Percentiles rank a stretch among this genome's conserved stretches.
Evolutionary conservation across 2,888 invertebrate genomes (phyloP).

Genomic region (Orchesellides sinensis): DNA sequence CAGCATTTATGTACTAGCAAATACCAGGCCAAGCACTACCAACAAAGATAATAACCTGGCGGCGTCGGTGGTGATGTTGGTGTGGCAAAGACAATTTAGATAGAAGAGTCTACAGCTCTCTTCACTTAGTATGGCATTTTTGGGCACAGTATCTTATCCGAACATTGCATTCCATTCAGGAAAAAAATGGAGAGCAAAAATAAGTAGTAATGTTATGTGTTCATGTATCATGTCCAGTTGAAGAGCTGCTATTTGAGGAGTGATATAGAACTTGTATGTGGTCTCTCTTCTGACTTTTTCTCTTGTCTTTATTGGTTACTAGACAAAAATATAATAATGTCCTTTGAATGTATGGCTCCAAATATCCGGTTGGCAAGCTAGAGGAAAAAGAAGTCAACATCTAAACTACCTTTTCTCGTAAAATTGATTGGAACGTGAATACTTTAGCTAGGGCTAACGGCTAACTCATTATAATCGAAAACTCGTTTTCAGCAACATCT

Average conservation of each 20-base stretch:
- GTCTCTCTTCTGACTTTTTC: slow-evolving; percentile 24
- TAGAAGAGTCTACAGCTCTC: slow-evolving; percentile 52
- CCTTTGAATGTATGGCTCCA: slow-evolving; percentile 56
- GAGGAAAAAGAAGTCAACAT: slow-evolving; percentile 45
- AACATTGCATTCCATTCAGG: slow-evolving; percentile 38
- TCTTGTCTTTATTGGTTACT: slow-evolving; percentile 27
- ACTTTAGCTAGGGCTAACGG: slow-evolving; percentile 33
- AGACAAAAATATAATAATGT: slow-evolving; percentile 32
- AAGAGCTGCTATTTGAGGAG: slow-evolving; percentile 32
- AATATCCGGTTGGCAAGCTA: slow-evolving; percentile 61
- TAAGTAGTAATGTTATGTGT: slow-evolving; percentile 31
- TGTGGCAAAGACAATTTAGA: slow-evolving; percentile 63
- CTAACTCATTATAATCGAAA: slow-evolving; percentile 60
- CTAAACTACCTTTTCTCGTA: slow-evolving; percentile 44
- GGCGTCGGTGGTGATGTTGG: slow-evolving; percentile 41
- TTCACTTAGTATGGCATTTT: slow-evolving; percentile 39
- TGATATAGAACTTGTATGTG: slow-evolving; percentile 42
- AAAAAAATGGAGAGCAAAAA: slow-evolving; percentile 2
- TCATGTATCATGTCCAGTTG: slow-evolving; percentile 48
- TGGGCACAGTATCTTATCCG: slow-evolving; percentile 23
- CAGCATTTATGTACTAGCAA: slow-evolving; percentile 3
- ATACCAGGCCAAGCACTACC: slow-evolving; percentile 6
- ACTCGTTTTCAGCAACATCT: slow-evolving; percentile 60
- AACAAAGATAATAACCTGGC: slow-evolving; percentile 60
- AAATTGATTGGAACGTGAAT: slow-evolving; percentile 12